Percentiles rank a stretch among this genome's conserved stretches.
phyloP scores from a whole-genome alignment of 2,888 invertebrate genomes.

The Apeira syringaria region DNA sequence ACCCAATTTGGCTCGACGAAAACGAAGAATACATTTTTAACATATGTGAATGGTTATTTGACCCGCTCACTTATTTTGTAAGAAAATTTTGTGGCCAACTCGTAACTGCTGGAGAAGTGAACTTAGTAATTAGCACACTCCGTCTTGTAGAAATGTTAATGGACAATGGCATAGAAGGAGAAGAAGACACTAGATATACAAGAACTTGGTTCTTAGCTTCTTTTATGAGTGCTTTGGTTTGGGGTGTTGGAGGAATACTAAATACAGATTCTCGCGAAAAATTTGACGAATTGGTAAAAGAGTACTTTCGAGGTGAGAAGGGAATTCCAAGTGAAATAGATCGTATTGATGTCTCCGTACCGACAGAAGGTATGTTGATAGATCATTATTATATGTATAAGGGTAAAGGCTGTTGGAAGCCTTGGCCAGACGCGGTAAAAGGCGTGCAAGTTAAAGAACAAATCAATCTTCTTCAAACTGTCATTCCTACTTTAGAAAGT shows the following conservation, averaged over 20 bases:
- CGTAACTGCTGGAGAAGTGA: conserved; percentile 88
- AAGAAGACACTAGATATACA: conserved; percentile 88
- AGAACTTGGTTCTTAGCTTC: conserved; percentile 90
- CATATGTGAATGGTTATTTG: conserved; percentile 90
- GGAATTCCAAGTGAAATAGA: conserved; percentile 77
- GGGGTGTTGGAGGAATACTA: conserved; percentile 94
- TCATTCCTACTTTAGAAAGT: conserved; percentile 94
- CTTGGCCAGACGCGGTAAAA: conserved; percentile 91
- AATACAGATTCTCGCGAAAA: conserved; percentile 87
- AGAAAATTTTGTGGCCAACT: conserved; percentile 86
- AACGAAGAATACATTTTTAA: conserved; percentile 83
- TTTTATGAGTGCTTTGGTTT: conserved; percentile 88
- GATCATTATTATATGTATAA: conserved; percentile 93
- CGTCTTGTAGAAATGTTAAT: conserved; percentile 90
- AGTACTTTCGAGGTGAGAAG: conserved; percentile 71
- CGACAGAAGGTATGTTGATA: conserved; percentile 89
- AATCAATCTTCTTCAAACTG: conserved; percentile 86
- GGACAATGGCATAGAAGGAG: conserved; percentile 87
- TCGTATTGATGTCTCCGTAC: conserved; percentile 89
- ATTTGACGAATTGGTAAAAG: conserved; percentile 86
- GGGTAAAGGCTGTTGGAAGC: conserved; percentile 94
- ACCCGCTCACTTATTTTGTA: conserved; percentile 89
- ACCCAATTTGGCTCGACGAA: conserved; percentile 85
- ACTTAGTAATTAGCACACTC: conserved; percentile 88
- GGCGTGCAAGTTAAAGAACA: conserved; percentile 79